Conservation (phyloP, 2,888 invertebrate genomes). For the Papilio protenor region DNA sequence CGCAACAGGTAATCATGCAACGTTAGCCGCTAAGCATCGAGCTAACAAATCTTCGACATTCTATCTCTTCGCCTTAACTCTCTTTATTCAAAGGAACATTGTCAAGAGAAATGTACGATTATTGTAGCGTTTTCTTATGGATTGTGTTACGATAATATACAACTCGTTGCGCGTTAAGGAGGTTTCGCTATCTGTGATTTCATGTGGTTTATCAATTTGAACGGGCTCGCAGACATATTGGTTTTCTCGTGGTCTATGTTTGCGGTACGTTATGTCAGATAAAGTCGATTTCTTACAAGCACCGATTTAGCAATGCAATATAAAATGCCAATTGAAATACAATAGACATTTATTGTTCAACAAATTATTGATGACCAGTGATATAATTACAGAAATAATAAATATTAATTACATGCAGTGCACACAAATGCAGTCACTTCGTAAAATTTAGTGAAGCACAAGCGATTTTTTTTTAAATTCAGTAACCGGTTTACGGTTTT, state of each 20-base stretch:
- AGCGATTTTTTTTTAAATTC: background rate
- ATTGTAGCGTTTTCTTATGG: slow-evolving; percentile 80
- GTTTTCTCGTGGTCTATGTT: slow-evolving; percentile 67
- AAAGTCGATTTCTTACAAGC: slow-evolving; percentile 50
- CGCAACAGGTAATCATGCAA: slow-evolving; percentile 70
- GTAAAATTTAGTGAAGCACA: background rate
- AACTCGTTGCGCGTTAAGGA: slow-evolving; percentile 74
- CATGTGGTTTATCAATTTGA: slow-evolving; percentile 79
- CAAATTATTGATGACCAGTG: slow-evolving; percentile 7
- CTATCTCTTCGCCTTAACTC: slow-evolving; percentile 80
- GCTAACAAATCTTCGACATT: slow-evolving; percentile 82
- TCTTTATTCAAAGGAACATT: slow-evolving; percentile 82
- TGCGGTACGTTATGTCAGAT: slow-evolving; percentile 63
- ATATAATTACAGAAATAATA: background rate
- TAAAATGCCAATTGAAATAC: slow-evolving; percentile 13
- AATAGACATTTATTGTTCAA: slow-evolving; percentile 10
- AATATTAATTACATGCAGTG: background rate
- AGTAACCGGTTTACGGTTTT: background rate
- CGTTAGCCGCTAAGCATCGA: slow-evolving; percentile 71
- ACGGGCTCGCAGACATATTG: slow-evolving; percentile 74
- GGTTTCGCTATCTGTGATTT: slow-evolving; percentile 75
- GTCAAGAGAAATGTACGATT: slow-evolving; percentile 83
- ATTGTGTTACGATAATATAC: slow-evolving; percentile 81
- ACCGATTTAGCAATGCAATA: slow-evolving; percentile 33
- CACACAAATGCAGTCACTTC: background rate